Conservation (phyloP, 2,113 vertebrate genomes). For the Cygnus atratus region DNA sequence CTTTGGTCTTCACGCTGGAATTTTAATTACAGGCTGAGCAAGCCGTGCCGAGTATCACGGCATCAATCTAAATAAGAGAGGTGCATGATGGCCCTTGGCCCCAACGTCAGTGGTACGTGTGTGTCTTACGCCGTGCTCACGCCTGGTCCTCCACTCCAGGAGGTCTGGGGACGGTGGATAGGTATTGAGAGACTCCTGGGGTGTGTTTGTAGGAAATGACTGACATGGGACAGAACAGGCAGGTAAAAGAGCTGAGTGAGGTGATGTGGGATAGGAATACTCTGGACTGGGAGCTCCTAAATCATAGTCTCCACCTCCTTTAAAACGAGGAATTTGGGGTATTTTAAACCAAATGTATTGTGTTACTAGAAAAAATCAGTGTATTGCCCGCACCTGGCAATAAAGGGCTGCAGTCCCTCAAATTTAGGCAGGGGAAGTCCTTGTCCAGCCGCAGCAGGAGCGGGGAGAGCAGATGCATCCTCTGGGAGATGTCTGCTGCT, state of each 20-base stretch:
- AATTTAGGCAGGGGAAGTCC: not conserved
- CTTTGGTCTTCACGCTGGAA: not conserved
- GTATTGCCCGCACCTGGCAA: fast-evolving
- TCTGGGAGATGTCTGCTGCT: not conserved
- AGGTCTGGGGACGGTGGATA: fast-evolving
- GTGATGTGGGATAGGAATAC: not conserved
- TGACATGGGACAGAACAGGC: fast-evolving
- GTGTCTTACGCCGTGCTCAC: not conserved
- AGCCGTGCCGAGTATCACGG: fast-evolving
- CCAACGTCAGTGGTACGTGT: fast-evolving
- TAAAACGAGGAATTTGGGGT: not conserved
- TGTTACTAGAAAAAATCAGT: too few species aligned
- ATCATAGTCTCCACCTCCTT: not conserved
- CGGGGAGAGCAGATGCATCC: not conserved
- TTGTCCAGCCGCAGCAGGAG: not conserved
- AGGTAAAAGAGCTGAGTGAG: not conserved
- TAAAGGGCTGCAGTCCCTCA: not conserved
- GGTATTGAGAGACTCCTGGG: not conserved
- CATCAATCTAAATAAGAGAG: not conserved
- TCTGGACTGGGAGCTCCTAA: not conserved
- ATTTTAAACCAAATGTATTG: not conserved
- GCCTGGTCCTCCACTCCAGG: fast-evolving
- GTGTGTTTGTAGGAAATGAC: not conserved
- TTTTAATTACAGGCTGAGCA: slow-evolving; percentile 30
- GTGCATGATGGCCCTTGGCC: fast-evolving